Conservation (phyloP, 2,888 invertebrate species). For the Caenorhabditis uteleia region DNA sequence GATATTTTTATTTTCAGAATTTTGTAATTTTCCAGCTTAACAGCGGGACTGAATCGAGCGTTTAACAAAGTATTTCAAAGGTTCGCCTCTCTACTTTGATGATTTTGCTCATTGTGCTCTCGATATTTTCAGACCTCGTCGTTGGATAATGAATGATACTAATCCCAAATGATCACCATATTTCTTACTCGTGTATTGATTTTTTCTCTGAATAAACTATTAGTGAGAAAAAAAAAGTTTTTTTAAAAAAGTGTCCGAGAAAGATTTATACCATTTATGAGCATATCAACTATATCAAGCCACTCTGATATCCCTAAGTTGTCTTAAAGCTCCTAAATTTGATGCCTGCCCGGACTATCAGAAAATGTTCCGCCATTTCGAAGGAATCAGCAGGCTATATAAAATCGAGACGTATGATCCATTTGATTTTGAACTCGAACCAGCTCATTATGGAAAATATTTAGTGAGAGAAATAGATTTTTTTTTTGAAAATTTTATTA, state of each 20-base stretch:
- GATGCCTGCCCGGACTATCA: constrained; percentile 42
- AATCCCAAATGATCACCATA: no score
- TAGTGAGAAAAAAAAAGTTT: no score
- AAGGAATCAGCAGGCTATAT: constrained; percentile 25
- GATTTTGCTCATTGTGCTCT: no score
- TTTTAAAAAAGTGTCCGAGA: constrained; percentile 43
- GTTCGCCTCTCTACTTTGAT: no score
- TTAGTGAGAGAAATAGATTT: no score
- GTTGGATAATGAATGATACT: no score
- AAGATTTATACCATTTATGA: constrained; percentile 40
- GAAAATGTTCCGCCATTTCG: constrained; percentile 21
- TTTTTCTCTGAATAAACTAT: no score
- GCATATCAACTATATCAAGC: constrained; percentile 27
- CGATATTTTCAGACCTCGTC: no score
- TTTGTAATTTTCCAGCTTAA: constrained; percentile 21
- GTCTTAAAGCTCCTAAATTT: constrained; percentile 24
- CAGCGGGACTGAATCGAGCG: constrained; percentile 25
- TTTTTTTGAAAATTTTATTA: no score
- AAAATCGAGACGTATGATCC: constrained; percentile 21
- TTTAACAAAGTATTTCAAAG: constrained; percentile 17
- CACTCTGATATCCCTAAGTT: not conserved
- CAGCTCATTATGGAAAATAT: constrained; percentile 12
- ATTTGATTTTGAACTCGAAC: constrained; percentile 46
- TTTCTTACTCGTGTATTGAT: no score
- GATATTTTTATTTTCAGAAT: constrained; percentile 3